Base-by-base conservation (phyloP, 2,113 vertebrate species). In the Phrynocephalus versicolor region DNA sequence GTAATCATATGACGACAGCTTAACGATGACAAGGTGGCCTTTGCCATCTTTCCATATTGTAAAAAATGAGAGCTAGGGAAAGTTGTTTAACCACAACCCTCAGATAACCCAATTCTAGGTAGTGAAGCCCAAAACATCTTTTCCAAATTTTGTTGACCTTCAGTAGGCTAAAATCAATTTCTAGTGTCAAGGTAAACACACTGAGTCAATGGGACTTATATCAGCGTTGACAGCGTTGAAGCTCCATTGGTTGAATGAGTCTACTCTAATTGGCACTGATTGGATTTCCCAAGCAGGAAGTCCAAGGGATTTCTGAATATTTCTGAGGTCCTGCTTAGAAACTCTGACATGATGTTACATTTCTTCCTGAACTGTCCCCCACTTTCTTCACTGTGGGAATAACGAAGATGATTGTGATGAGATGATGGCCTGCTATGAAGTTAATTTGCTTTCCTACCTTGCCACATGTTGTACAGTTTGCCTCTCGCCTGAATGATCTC, bases 331-430 rank as follows among this genome's bases (percentile, higher is more conserved):
- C 45, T 51, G 5, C 45, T 51, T 51, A 51, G 57, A 30, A 73
- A 9, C n/a, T 16, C 6, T 87, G 80, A 57, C 79, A 33, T 90
- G 14, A 84, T 70, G 35, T 67, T 88, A 60, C 18, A 55, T 87
- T 84, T 71, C 39, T 87, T 70, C 71, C 85, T 85, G 60, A 91
- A 72, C 58, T 76, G 15, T 23, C 85, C 19, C 33, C 57, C 1
- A 0, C 27, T 37, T 33, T 86, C 41, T 84, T 23, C 16, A 16
- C 25, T 70, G 45, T 16, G 15, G 33, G 23, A 60, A 41, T 1
- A 5, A 60, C 8, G 19, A 15, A 5, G 67, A 41, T 81, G 79
- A 70, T 62, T 23, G 1, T 27, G 65, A 69, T 74, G 71, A 88
- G 69, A 30, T 58, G 60, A 71, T n/a, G 23, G 39, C 75, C 0